phyloP scores from a whole-genome alignment of 2,113 vertebrate species.

The Octodon degus region DNA sequence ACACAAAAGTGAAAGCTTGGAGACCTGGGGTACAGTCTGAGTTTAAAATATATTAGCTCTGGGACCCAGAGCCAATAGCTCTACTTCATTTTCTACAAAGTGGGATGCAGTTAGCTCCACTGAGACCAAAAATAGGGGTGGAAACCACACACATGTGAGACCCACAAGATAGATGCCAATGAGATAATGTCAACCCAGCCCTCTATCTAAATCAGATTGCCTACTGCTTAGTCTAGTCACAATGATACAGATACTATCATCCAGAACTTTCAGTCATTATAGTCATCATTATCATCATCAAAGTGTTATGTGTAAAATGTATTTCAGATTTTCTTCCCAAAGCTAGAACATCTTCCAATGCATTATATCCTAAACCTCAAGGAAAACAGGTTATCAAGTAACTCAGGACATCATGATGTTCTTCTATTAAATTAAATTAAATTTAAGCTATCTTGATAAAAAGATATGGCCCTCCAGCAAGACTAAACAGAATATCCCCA shows the following conservation, averaged over 20 bases:
- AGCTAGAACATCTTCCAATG: neutral
- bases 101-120: neutral
- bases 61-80: neutral
- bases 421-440: slow-evolving; percentile 25
- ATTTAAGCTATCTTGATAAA: neutral
- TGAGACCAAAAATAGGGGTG: neutral
- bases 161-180: neutral
- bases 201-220: neutral
- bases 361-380: neutral
- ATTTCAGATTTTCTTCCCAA: neutral
- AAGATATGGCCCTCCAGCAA: neutral
- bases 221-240: neutral
- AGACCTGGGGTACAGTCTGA: neutral
- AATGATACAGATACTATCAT: neutral
- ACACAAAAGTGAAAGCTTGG: neutral
- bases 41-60: neutral
- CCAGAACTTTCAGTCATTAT: neutral
- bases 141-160: neutral
- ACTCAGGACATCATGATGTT: neutral
- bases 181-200: neutral
- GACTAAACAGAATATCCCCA: neutral
- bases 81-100: neutral
- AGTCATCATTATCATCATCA: neutral
- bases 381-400: neutral
- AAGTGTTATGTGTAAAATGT: neutral